A percentile compares a stretch with the other conserved stretches of the same genome.
Conservation (phyloP, 2,797 vertebrate species). For the Pangasius larnaudii region DNA sequence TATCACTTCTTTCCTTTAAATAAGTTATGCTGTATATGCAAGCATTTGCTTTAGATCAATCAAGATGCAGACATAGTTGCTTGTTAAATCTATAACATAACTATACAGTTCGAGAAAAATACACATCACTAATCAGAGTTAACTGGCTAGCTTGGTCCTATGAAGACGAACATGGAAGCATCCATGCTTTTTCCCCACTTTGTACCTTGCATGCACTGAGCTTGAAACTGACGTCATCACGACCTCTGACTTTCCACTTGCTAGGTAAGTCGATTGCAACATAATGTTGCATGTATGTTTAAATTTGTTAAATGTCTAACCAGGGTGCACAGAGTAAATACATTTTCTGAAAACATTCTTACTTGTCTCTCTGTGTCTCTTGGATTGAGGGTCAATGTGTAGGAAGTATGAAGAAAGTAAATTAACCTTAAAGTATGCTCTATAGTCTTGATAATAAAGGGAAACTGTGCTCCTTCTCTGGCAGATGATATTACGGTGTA, state of each 20-base stretch:
- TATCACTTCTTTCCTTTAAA: neutral
- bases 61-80: neutral
- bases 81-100: neutral
- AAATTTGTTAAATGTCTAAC: neutral
- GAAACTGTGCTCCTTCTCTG: constrained; percentile 57
- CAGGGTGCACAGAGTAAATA: neutral
- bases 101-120: neutral
- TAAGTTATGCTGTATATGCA: neutral
- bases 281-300: neutral
- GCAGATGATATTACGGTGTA: constrained; percentile 63
- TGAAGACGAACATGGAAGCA: neutral
- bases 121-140: neutral
- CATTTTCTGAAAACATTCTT: neutral
- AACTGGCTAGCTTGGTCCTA: neutral
- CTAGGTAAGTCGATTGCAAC: neutral
- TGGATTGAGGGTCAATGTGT: neutral
- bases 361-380: neutral
- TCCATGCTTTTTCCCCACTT: neutral
- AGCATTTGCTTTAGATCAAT: neutral
- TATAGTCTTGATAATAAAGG: constrained; percentile 63
- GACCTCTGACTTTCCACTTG: neutral
- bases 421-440: constrained; percentile 41
- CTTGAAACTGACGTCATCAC: too few species aligned
- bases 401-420: constrained; percentile 24
- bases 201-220: too few species aligned